These are phyloP conservation scores for Corythoichthys haematopterus DNA, from an alignment of 2,113 vertebrate species.

Conservation along the genomic window DNA sequence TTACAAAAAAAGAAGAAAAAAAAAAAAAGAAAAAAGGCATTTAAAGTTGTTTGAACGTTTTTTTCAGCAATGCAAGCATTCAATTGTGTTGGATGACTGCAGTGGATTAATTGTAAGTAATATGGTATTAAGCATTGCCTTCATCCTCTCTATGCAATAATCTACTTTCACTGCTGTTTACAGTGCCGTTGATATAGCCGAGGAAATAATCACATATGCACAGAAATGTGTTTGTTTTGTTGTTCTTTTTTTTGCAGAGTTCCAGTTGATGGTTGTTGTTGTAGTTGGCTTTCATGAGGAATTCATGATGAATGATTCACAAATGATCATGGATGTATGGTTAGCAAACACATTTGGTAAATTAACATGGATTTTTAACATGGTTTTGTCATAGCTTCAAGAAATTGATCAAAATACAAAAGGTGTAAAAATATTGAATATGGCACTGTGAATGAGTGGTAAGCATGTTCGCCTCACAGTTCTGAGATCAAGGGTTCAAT, in stretches of 20 bases:
- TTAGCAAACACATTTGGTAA: no score
- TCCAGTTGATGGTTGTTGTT: not conserved
- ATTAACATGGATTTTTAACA: not conserved
- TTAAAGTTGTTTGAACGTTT: not conserved
- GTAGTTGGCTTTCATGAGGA: conserved; percentile 17
- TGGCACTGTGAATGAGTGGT: no score
- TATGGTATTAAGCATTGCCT: not conserved
- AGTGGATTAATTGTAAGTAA: not conserved
- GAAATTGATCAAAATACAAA: no score
- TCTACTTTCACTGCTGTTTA: not conserved
- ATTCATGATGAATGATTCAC: not conserved
- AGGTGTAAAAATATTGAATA: no score
- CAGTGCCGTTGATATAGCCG: not conserved
- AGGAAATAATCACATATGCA: not conserved
- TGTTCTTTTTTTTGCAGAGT: not conserved
- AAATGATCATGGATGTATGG: not conserved
- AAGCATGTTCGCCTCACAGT: no score
- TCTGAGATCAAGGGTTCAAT: no score
- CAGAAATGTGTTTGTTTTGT: not conserved
- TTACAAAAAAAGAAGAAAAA: not conserved
- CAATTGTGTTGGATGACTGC: not conserved
- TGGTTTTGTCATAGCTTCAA: not conserved
- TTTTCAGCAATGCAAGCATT: not conserved
- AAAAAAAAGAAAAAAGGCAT: not conserved
- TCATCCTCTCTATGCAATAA: not conserved